Base-by-base conservation (phyloP, 92 coral and sea anemone species). In the Galaxea fascicularis region DNA sequence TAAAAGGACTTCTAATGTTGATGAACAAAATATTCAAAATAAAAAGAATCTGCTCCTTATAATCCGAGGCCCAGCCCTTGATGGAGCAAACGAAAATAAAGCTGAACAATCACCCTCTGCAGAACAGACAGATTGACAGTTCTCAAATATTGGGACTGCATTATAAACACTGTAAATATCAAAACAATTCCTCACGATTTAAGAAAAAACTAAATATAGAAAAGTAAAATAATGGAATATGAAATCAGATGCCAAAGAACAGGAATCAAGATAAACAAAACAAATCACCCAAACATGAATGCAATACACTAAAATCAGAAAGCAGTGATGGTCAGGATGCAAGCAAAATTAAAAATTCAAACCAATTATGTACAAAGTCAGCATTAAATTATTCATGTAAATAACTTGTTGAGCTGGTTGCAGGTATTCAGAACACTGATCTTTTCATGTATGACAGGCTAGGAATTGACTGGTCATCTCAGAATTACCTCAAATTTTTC, bases 191-290 rank as follows among this genome's bases (percentile, higher is more conserved):
- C 18, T 18, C 17, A 65, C 14, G 31, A 66, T 8, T 41, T 66
- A 56, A 76, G 78, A 73, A 18, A 71, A 14, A 74, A 64, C 53
- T 71, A 45, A 49, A 62, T n/a, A n/a, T 62, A 57, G 27, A 56
- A 65, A 79, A 79, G 27, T 79, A 79, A 79, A 79, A 79, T 67
- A 66, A 67, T 79, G 66, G 65, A 79, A 66, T 65, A 79, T 47
- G 46, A 49, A 27, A 47, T 25, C 44, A 20, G 12, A 21, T 22
- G 14, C 15, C 26, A 21, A 39, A 30, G n/a, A 12, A 65, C 20
- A 27, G 13, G 26, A 65, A 74, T 54, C 51, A 78, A 26, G 31
- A 22, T 24, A 35, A 51, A 47, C 26, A 49, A 65, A 10, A 27
- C 46, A 47, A 44, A 53, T 54, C 22, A 62, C 18, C 67, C 21